Evolutionary conservation across 2,113 vertebrate species (phyloP).

Genomic region (Oreocharis arfaki): DNA sequence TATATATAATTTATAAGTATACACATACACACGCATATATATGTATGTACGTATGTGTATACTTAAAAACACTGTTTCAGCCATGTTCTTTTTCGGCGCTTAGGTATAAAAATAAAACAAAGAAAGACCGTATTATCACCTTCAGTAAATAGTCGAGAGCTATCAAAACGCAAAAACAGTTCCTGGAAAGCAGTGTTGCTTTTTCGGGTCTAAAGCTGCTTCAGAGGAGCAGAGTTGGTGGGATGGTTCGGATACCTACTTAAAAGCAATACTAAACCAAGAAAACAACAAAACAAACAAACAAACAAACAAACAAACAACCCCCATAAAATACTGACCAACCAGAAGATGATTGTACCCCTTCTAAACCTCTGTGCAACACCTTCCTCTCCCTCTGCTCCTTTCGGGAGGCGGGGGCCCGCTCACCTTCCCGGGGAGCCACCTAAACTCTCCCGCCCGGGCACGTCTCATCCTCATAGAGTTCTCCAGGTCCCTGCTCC

Average conservation of each 20-base stretch:
- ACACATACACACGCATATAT: fast-evolving
- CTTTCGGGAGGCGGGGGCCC: fast-evolving
- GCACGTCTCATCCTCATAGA: fast-evolving
- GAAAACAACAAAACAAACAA: background rate
- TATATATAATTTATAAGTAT: background rate
- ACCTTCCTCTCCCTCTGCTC: background rate
- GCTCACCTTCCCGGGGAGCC: background rate
- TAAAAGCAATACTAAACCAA: background rate
- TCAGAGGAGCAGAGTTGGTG: background rate
- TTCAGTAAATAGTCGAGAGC: background rate
- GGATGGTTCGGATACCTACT: background rate
- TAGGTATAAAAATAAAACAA: background rate
- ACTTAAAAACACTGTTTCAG: background rate
- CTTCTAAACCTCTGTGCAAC: background rate
- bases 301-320: background rate
- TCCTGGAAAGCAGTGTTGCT: background rate
- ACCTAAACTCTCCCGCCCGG: fast-evolving
- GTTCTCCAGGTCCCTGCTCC: background rate
- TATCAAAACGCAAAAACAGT: background rate
- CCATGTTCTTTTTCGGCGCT: background rate
- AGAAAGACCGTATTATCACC: fast-evolving
- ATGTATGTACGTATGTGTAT: too few species aligned
- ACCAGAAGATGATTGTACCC: fast-evolving
- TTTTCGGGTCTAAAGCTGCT: background rate
- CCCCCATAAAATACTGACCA: background rate